phyloP scores from a whole-genome alignment of 1,140 invertebrate genomes.

The Drosophila murphyi region DNA sequence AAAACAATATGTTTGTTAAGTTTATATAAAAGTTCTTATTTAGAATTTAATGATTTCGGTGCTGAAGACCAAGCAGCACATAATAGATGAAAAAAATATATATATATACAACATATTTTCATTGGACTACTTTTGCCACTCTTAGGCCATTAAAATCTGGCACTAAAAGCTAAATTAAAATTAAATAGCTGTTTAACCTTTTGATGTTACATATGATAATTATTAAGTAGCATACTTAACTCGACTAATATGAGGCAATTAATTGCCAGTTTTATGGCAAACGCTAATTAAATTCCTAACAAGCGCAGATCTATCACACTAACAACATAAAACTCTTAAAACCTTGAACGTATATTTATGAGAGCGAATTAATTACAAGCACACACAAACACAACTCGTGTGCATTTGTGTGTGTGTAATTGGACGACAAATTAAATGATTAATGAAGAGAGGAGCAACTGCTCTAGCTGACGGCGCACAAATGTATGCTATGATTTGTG shows the following conservation, averaged over 20 bases:
- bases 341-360: constrained; percentile 1
- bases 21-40: too few species aligned
- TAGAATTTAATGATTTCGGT: too few species aligned
- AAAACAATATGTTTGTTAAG: too few species aligned
- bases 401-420: not conserved
- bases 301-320: not conserved
- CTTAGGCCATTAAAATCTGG: too few species aligned
- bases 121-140: too few species aligned
- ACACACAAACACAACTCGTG: not conserved
- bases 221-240: constrained; percentile 7
- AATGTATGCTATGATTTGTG: constrained; percentile 58
- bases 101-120: too few species aligned
- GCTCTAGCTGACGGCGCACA: constrained; percentile 43
- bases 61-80: too few species aligned
- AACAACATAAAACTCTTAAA: constrained; percentile 2
- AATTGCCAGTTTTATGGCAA: constrained; percentile 5
- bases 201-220: not conserved
- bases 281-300: constrained; percentile 15
- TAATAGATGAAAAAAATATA: too few species aligned
- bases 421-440: constrained; percentile 66
- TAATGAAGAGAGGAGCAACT: constrained; percentile 48
- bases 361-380: constrained; percentile 36
- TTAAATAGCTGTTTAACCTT: not conserved
- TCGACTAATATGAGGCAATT: constrained; percentile 11
- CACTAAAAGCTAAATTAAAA: not conserved